Evolutionary conservation across 2,888 invertebrate genomes (phyloP), one percentile per base, ranked within the genome.

Genomic region (Anoplius nigerrimus): DNA sequence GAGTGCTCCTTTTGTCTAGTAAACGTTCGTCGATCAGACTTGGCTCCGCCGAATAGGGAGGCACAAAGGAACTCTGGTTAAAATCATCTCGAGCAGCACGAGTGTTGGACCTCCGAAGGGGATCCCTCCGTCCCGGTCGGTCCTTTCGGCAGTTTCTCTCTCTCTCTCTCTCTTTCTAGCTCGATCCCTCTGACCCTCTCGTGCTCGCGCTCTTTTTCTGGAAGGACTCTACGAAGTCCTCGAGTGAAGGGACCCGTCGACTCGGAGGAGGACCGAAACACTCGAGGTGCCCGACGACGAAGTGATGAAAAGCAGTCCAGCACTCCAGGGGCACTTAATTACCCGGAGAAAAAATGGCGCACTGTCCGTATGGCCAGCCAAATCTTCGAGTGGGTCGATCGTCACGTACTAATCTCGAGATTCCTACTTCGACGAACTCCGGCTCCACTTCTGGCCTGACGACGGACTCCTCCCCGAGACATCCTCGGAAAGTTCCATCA

Each of bases 281-380:
- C 52, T 74, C 66, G 71, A 78, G 77, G 65, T 71, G 16, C 58
- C 63, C 64, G 51, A 45, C 70, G 75, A 69, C 70, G 66, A 56
- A 73, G 64, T 68, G 76, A 78, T 74, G 76, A 72, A 68, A 71
- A 71, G 64, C 78, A 78, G 76, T 43, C 46, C 46, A 20, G 45
- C 53, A 16, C 63, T 42, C 54, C 15, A n/a, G 53, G 58, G 56
- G 61, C 63, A 46, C 72, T 76, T 78, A 78, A 78, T 78, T 77
- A 71, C 60, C 58, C 52, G 63, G 67, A n/a, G n/a, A 61, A 69
- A 67, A 34, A 71, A 48, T 64, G 45, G 13, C 46, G 20, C 22
- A 6, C 46, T 46, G 20, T 58, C 21, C 21, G 52, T 34, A 34
- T 34, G 34, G 34, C 34, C 11, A 6, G 34, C 34, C 11, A 13